Base-by-base conservation (phyloP, 2,113 vertebrate species). In the Garra rufa region DNA sequence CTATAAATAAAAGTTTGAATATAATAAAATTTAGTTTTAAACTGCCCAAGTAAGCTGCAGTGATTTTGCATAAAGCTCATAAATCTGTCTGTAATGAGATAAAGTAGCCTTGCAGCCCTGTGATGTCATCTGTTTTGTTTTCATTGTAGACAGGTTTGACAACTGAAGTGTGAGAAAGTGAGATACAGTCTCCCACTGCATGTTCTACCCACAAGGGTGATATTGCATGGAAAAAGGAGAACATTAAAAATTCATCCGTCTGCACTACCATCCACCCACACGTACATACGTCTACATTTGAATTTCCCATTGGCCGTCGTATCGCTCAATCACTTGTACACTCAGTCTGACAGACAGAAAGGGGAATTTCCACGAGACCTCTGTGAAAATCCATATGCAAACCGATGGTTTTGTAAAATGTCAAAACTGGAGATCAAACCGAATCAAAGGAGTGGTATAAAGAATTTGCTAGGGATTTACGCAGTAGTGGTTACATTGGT, bases 81-180 rank as follows among this genome's bases (percentile, higher is more conserved):
- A 26, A 63, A 79, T 44, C 76, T 79, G 14, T 81, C 21, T 2
- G 4, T 19, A 17, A 26, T 55, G 8, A 50, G 57, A 52, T 34
- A 52, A 15, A 14, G 30, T 4, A n/a, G 28, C 57, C 65, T 73
- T 15, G 30, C 38, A 38, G 19, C 26, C 24, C 11, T 76, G 1
- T n/a, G 48, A 71, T 55, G 28, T 44, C 57, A 73, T 4, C 8
- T 7, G 8, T n/a, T 55, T n/a, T 9, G 21, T n/a, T 55, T 55
- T 55, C 52, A n/a, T 3, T 61, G 85, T 78, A 88, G 89, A 88
- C 90, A 91, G 87, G 86, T 90, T 55, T 85, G 79, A 83, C 41
- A 90, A 88, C 82, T 85, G 89, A 89, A 89, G 85, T 87, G 81
- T 87, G 83, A 91, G 87, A 88, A 78, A 85, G 88, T 26, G 19